These are phyloP conservation scores for Heliconius cydno DNA, from an alignment of 2,888 invertebrate species.

Conservation along the genomic window DNA sequence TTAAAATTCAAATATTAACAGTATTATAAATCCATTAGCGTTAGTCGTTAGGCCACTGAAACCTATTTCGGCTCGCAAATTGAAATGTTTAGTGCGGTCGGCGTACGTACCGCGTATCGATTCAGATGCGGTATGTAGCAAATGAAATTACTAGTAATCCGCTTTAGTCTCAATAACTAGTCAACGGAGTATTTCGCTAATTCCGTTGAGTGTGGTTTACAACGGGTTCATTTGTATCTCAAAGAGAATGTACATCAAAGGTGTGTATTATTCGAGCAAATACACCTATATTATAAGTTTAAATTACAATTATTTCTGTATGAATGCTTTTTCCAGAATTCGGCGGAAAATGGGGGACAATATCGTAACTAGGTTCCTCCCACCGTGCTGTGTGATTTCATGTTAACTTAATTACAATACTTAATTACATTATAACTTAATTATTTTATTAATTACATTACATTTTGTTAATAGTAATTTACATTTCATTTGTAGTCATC, in stretches of 20 bases:
- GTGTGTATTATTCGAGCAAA: not conserved
- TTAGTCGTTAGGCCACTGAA: slow-evolving; percentile 24
- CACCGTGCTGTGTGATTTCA: too few relatives aligned
- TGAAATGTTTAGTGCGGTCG: slow-evolving; percentile 42
- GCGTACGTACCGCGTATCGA: slow-evolving; percentile 33
- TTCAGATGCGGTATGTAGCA: slow-evolving; percentile 34
- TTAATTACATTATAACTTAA: too few relatives aligned
- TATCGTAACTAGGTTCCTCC: too few relatives aligned
- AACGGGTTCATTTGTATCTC: slow-evolving; percentile 13
- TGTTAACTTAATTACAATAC: too few relatives aligned
- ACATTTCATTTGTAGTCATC: too few relatives aligned
- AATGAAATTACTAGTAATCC: slow-evolving; percentile 37
- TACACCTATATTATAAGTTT: not conserved
- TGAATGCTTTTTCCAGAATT: not conserved
- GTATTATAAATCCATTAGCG: slow-evolving; percentile 3
- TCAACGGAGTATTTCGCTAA: slow-evolving; percentile 23
- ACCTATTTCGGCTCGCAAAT: slow-evolving; percentile 40
- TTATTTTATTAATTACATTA: too few relatives aligned
- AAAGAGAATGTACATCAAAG: slow-evolving; percentile 26
- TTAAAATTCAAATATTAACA: not conserved
- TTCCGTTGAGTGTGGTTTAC: slow-evolving; percentile 20
- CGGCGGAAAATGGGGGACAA: too few relatives aligned
- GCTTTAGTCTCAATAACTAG: slow-evolving; percentile 26
- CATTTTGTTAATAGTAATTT: too few relatives aligned
- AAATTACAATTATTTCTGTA: not conserved